phyloP scores from a whole-genome alignment of 2,888 invertebrate species.

The Onchidella celtica region DNA sequence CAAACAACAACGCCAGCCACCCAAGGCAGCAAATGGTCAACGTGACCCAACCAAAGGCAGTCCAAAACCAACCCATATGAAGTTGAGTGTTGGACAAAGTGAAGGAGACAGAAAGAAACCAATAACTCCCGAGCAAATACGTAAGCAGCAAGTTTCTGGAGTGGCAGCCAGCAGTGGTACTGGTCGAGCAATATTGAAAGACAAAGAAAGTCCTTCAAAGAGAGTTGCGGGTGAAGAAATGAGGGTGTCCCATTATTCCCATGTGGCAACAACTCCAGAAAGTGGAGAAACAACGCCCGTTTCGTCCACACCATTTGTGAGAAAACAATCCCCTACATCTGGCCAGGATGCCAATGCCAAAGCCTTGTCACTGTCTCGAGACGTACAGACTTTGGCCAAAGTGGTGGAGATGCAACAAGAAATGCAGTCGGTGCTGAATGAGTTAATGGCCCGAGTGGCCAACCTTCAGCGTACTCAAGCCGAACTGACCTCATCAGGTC shows the following conservation, averaged over 20 bases:
- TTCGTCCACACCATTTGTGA: background rate
- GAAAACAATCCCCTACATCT: background rate
- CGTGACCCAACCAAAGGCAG: slow-evolving; percentile 53
- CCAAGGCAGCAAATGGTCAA: no score
- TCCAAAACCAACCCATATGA: slow-evolving; percentile 53
- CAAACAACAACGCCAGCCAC: no score
- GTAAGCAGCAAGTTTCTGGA: background rate
- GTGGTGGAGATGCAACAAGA: slow-evolving; percentile 64
- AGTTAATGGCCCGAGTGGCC: slow-evolving; percentile 61
- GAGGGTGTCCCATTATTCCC: background rate
- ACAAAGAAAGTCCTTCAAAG: slow-evolving; percentile 17
- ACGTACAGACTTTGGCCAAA: slow-evolving; percentile 4
- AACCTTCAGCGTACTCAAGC: slow-evolving; percentile 51
- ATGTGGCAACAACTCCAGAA: background rate
- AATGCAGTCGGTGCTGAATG: slow-evolving; percentile 59
- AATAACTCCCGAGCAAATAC: background rate
- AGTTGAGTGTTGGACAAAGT: slow-evolving; percentile 51
- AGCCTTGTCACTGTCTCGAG: background rate
- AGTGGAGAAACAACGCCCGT: background rate
- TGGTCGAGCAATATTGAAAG: background rate
- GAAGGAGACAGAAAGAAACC: background rate
- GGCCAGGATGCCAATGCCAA: slow-evolving; percentile 55
- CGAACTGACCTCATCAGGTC: background rate
- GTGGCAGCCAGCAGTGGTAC: background rate
- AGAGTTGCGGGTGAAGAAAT: background rate